Conservation (phyloP, 2,797 vertebrate species). For the Oreortyx pictus region DNA sequence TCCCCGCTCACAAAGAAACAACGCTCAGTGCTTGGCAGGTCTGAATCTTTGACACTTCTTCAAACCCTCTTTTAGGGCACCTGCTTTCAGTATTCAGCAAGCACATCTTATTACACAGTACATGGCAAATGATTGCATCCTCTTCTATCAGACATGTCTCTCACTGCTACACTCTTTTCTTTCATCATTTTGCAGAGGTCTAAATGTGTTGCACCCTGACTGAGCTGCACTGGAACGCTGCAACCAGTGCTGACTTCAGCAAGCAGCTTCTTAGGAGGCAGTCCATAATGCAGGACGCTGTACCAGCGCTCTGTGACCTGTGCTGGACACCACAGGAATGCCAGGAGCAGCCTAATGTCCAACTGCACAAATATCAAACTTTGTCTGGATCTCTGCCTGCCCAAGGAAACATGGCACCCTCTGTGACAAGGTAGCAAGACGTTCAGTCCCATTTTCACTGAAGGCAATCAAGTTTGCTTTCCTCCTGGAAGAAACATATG, state of each 20-base stretch:
- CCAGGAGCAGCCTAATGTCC: neutral
- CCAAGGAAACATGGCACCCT: neutral
- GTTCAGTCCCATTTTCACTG: neutral
- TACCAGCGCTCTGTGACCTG: neutral
- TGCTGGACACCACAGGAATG: neutral
- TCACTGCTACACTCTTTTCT: neutral
- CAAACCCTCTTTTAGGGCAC: neutral
- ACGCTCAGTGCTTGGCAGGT: rapidly evolving
- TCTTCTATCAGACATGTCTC: neutral
- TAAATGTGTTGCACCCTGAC: neutral
- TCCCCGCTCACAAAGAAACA: constrained; percentile 9
- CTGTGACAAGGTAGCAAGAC: neutral
- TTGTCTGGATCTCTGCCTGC: neutral
- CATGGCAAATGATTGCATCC: neutral
- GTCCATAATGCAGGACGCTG: neutral
- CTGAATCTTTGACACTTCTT: neutral
- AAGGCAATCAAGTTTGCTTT: neutral
- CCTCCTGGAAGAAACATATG: neutral
- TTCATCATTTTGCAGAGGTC: neutral
- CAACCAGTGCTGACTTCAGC: neutral
- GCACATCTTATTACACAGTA: neutral
- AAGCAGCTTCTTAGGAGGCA: neutral
- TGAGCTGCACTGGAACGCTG: neutral
- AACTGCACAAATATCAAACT: neutral
- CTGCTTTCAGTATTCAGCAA: neutral